Evolutionary conservation across 2,888 invertebrate genomes (phyloP).

Genomic region (Caenorhabditis sinica): DNA sequence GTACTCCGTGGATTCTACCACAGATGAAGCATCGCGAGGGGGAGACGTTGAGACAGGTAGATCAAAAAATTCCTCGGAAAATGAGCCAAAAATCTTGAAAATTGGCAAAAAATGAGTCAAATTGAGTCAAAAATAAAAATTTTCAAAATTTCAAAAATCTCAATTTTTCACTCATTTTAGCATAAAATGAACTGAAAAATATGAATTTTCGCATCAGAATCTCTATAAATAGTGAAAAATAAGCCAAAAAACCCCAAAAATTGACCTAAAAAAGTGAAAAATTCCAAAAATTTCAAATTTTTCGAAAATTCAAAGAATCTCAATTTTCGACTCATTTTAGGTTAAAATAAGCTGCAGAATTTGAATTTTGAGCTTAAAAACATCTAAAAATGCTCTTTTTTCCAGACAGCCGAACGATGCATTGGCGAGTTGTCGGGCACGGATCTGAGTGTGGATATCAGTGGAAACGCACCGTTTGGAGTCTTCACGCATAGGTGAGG

Average conservation of each 20-base stretch:
- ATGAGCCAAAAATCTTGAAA: background rate
- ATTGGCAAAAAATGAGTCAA: background rate
- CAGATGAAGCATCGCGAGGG: constrained; percentile 74
- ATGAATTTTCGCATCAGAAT: background rate
- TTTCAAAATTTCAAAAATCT: background rate
- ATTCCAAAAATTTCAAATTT: background rate
- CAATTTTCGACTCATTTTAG: background rate
- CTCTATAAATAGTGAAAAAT: background rate
- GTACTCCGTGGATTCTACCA: constrained; percentile 81
- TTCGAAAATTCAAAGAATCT: background rate
- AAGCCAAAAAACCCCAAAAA: background rate
- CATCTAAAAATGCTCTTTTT: background rate
- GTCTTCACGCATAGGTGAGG: constrained; percentile 73
- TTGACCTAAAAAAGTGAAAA: background rate
- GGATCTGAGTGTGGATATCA: constrained; percentile 66
- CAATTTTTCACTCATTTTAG: no score
- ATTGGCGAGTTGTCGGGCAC: constrained; percentile 71
- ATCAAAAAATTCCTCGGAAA: background rate
- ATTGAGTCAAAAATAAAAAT: background rate
- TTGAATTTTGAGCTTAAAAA: background rate
- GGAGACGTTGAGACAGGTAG: constrained; percentile 80
- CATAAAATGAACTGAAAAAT: background rate
- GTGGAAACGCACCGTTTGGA: constrained; percentile 80
- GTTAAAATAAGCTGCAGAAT: background rate
- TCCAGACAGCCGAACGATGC: constrained; percentile 79